phyloP scores from a whole-genome alignment of 2,888 invertebrate species.

The Ctena decussata region DNA sequence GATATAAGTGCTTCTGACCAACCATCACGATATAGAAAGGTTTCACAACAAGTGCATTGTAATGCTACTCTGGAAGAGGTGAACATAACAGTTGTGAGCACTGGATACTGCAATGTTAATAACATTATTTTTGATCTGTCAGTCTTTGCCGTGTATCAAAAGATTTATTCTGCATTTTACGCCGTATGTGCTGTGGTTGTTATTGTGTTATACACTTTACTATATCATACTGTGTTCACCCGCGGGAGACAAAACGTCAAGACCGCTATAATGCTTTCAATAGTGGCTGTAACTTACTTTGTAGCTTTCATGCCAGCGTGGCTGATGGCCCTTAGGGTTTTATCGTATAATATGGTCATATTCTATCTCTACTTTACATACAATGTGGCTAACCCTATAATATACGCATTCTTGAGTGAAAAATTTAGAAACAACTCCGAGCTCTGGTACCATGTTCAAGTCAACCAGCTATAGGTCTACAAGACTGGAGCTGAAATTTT shows the following conservation, averaged over 20 bases:
- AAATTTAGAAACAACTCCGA: no score
- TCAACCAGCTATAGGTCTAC: no score
- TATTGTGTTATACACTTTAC: conserved; percentile 83
- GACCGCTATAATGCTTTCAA: no score
- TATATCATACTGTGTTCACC: conserved; percentile 65
- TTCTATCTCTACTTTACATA: no score
- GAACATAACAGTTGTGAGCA: conserved; percentile 28
- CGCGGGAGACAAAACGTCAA: conserved; percentile 58
- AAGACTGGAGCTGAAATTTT: no score
- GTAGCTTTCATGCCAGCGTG: no score
- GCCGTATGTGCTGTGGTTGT: conserved; percentile 82
- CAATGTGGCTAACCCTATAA: no score
- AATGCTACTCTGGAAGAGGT: background rate
- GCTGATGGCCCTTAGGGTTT: no score
- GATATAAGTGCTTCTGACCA: background rate
- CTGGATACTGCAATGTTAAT: conserved; percentile 68
- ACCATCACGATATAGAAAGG: background rate
- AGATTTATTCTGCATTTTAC: conserved; percentile 79
- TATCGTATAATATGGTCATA: no score
- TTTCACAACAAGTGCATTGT: background rate
- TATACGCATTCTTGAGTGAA: no score
- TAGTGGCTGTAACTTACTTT: no score
- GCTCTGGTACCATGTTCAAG: no score
- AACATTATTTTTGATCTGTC: conserved; percentile 54
- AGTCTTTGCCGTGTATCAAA: conserved; percentile 74